Evolutionary conservation across 2,797 vertebrate species (phyloP).

Genomic region (Hoplostethus mediterraneus): DNA sequence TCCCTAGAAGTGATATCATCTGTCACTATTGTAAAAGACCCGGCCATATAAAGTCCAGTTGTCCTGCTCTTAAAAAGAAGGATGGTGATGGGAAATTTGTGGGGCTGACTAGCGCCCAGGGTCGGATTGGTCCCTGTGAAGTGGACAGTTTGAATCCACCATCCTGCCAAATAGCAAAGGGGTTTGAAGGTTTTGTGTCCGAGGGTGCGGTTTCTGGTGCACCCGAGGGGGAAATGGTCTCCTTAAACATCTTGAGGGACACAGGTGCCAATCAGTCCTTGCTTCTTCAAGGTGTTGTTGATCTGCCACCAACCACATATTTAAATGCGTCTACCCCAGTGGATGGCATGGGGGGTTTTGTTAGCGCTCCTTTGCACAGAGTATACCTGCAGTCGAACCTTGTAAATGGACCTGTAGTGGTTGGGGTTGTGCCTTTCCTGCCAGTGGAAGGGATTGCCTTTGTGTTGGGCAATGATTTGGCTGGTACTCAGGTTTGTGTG

Average conservation of each 20-base stretch:
- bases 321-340: background rate
- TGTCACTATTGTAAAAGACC: background rate
- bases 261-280: background rate
- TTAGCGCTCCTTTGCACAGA: too few species aligned
- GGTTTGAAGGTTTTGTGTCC: background rate
- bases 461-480: background rate
- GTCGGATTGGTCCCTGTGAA: too few species aligned
- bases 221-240: background rate
- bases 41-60: background rate
- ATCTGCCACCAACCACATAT: background rate
- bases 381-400: too few species aligned
- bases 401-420: background rate
- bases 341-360: background rate
- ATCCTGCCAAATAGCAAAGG: background rate
- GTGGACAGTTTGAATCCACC: too few species aligned
- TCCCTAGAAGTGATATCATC: background rate
- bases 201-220: background rate
- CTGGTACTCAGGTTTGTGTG: background rate
- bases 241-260: background rate
- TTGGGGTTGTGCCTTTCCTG: too few species aligned
- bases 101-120: background rate
- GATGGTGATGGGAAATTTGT: background rate
- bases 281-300: background rate
- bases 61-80: background rate
- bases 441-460: background rate